Conservation (phyloP, 2,888 invertebrate genomes). For the Orthonevra nobilis region DNA sequence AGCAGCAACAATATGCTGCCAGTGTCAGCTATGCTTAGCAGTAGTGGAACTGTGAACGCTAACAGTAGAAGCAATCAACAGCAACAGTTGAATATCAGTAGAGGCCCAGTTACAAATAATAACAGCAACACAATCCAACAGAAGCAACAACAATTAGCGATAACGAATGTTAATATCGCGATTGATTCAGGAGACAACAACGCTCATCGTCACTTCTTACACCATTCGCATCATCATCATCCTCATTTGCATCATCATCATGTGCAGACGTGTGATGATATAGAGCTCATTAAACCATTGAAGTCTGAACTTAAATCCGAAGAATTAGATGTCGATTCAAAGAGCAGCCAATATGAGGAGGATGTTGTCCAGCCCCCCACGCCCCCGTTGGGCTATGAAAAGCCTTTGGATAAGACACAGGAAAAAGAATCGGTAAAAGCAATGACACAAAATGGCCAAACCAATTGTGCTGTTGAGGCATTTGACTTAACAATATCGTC, state of each 20-base stretch:
- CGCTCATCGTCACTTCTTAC: conserved; percentile 60
- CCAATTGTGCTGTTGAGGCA: conserved; percentile 72
- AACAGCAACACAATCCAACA: conserved; percentile 71
- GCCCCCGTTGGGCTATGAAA: conserved; percentile 78
- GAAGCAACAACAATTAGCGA: conserved; percentile 62
- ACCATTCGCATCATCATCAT: conserved; percentile 71
- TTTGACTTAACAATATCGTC: conserved; percentile 81
- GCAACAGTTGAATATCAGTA: conserved; percentile 77
- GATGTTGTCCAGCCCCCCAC: conserved; percentile 78
- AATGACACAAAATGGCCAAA: conserved; percentile 4
- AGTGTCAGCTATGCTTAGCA: conserved; percentile 63
- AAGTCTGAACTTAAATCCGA: conserved; percentile 77
- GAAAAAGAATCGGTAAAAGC: conserved; percentile 31
- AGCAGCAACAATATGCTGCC: conserved; percentile 70
- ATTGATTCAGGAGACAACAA: conserved; percentile 13
- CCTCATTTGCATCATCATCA: conserved; percentile 72
- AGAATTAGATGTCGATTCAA: conserved; percentile 71
- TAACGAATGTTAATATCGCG: conserved; percentile 41
- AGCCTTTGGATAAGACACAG: conserved; percentile 72
- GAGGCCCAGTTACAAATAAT: conserved; percentile 79
- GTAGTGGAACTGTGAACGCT: conserved; percentile 63
- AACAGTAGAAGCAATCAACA: conserved; percentile 73
- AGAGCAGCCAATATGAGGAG: conserved; percentile 78
- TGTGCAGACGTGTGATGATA: conserved; percentile 71
- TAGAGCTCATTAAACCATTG: conserved; percentile 73